phyloP scores from a whole-genome alignment of 2,888 invertebrate genomes.

The Euplexia lucipara region DNA sequence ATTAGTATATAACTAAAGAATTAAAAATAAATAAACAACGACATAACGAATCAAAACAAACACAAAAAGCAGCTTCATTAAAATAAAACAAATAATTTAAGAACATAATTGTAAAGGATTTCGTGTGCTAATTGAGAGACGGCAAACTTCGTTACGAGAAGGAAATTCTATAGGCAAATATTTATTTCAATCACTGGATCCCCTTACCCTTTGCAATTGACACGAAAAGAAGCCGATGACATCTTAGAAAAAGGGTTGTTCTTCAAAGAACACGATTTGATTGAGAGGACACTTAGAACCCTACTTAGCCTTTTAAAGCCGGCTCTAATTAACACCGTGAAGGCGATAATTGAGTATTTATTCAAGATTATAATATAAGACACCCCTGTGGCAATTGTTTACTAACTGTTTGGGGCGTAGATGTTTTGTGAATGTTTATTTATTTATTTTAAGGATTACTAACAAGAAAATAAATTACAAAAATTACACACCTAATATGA shows the following conservation, averaged over 20 bases:
- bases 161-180: conserved; percentile 85
- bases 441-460: neutral
- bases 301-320: conserved; percentile 79
- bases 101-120: conserved; percentile 67
- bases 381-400: conserved; percentile 54
- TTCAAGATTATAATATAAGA: conserved; percentile 62
- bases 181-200: conserved; percentile 85
- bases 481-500: neutral
- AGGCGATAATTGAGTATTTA: conserved; percentile 75
- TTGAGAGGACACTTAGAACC: conserved; percentile 79
- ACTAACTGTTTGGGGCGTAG: conserved; percentile 25
- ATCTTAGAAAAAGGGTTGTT: conserved; percentile 84
- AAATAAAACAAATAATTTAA: conserved; percentile 57
- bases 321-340: conserved; percentile 80
- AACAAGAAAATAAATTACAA: neutral
- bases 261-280: conserved; percentile 75
- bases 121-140: conserved; percentile 68
- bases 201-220: conserved; percentile 79
- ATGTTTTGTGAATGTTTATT: conserved; percentile 14
- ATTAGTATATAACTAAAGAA: too few species aligned
- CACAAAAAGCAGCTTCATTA: conserved; percentile 54
- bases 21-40: conserved; percentile 14
- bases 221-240: conserved; percentile 84
- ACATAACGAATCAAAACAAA: conserved; percentile 15
- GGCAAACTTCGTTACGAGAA: conserved; percentile 73